Evolutionary conservation across 2,797 vertebrate genomes (phyloP).

Genomic region (Hyperoplus immaculatus): DNA sequence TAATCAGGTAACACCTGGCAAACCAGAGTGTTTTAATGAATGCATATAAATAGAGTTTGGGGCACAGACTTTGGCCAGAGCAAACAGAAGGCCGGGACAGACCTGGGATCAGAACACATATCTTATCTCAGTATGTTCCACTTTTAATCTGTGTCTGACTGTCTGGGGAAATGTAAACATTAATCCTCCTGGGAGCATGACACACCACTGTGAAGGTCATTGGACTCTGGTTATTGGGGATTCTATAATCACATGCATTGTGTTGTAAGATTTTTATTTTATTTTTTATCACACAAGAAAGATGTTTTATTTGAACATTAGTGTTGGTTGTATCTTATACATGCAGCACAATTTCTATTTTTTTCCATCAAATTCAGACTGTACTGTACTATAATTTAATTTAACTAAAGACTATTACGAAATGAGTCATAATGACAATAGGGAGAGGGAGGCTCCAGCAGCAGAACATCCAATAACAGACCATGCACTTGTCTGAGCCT

Average conservation of each 20-base stretch:
- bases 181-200: not conserved
- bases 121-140: slow-evolving; percentile 52
- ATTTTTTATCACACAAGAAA: not conserved
- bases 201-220: slow-evolving; percentile 6
- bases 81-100: slow-evolving; percentile 44
- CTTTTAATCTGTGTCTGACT: slow-evolving; percentile 42
- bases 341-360: not conserved
- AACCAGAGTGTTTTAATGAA: not conserved
- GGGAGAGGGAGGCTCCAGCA: slow-evolving; percentile 55
- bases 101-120: slow-evolving; percentile 39
- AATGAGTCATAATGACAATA: slow-evolving; percentile 36
- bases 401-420: not conserved
- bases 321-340: not conserved
- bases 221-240: not conserved
- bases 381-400: slow-evolving; percentile 2
- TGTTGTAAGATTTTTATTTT: not conserved
- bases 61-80: slow-evolving; percentile 26
- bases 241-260: not conserved
- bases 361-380: not conserved
- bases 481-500: slow-evolving; percentile 76
- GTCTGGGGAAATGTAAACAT: slow-evolving; percentile 31
- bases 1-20: not conserved
- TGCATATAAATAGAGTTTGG: slow-evolving; percentile 18
- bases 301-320: not conserved
- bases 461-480: slow-evolving; percentile 74